Percentiles rank a stretch among this genome's conserved stretches.
phyloP scores from a whole-genome alignment of 2,797 vertebrate species.

The Siniperca obscura region DNA sequence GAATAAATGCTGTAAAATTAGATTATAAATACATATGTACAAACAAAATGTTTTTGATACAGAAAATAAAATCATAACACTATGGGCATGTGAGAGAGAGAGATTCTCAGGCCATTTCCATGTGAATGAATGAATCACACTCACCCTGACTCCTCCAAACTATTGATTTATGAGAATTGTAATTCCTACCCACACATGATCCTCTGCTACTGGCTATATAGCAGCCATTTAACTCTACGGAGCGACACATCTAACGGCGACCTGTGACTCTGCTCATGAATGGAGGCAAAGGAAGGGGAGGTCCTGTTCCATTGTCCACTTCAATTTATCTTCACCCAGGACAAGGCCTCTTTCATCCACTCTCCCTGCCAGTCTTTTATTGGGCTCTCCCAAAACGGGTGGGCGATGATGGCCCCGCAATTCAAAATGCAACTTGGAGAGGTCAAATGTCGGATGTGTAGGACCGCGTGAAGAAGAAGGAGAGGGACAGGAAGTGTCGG shows the following conservation, averaged over 20 bases:
- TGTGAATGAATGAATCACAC: slow-evolving; percentile 50
- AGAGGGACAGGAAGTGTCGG: slow-evolving; percentile 77
- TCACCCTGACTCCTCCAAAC: slow-evolving; percentile 20
- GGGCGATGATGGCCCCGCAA: slow-evolving; percentile 67
- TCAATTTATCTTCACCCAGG: slow-evolving; percentile 66
- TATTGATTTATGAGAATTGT: slow-evolving; percentile 52
- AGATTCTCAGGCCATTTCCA: slow-evolving; percentile 35
- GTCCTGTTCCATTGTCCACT: slow-evolving; percentile 68
- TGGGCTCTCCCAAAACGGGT: slow-evolving; percentile 46
- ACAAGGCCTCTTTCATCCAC: slow-evolving; percentile 79
- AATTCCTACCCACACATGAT: slow-evolving; percentile 51
- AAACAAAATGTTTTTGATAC: neutral
- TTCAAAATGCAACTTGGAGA: slow-evolving; percentile 45
- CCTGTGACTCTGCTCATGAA: slow-evolving; percentile 71
- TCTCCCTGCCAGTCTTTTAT: slow-evolving; percentile 62
- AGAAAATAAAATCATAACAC: neutral
- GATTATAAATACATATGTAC: neutral
- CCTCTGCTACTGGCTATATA: slow-evolving; percentile 28
- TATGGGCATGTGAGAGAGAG: neutral
- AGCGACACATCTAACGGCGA: slow-evolving; percentile 64
- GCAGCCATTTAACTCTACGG: slow-evolving; percentile 33
- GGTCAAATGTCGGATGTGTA: slow-evolving; percentile 73
- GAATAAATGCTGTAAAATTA: too few relatives aligned
- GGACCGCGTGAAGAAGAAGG: slow-evolving; percentile 57
- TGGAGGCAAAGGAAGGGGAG: slow-evolving; percentile 58